Conservation (phyloP, 1,140 invertebrate species). For the Drosophila willistoni region DNA sequence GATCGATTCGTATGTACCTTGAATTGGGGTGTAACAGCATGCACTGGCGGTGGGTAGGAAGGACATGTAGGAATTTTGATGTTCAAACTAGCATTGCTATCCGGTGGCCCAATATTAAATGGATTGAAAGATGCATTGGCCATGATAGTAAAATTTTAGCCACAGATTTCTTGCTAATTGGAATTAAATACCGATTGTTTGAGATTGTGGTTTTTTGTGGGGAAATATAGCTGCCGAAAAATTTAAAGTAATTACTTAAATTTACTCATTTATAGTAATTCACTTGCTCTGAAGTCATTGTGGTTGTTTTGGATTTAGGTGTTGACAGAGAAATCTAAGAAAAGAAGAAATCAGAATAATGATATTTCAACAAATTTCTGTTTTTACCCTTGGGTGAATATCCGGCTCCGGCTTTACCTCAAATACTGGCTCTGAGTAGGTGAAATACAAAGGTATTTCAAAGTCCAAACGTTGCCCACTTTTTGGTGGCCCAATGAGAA, state of each 20-base stretch:
- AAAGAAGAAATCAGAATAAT: neutral
- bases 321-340: neutral
- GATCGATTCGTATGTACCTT: conserved; percentile 40
- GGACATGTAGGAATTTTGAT: conserved; percentile 45
- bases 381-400: neutral
- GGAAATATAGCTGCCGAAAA: too few relatives aligned
- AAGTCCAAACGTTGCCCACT: neutral
- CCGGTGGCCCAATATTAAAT: conserved; percentile 48
- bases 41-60: conserved; percentile 55
- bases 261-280: too few relatives aligned
- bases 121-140: conserved; percentile 53
- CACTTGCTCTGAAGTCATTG: too few relatives aligned
- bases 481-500: neutral
- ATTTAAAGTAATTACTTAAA: too few relatives aligned
- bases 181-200: too few relatives aligned
- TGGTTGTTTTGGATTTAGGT: neutral
- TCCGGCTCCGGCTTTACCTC: neutral
- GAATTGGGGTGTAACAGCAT: conserved; percentile 23
- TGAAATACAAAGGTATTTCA: conserved; percentile 2
- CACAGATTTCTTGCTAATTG: too few relatives aligned
- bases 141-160: neutral
- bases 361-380: neutral
- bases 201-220: too few relatives aligned
- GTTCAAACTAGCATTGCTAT: conserved; percentile 11
- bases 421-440: neutral